These are phyloP conservation scores for Lanius collurio DNA, from an alignment of 2,113 vertebrate genomes.

Conservation along the genomic window DNA sequence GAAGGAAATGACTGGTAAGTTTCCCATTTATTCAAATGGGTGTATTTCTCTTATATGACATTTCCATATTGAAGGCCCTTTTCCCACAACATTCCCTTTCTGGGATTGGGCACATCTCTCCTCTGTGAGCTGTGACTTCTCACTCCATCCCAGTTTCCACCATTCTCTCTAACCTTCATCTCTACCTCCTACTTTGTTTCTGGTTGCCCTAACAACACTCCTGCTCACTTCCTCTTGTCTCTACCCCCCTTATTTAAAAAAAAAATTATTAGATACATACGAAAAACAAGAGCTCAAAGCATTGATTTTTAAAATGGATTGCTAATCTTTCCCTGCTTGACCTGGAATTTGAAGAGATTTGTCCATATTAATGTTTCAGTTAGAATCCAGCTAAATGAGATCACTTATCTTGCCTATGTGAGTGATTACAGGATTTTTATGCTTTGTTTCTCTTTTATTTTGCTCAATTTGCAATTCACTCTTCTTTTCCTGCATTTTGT, in stretches of 20 bases:
- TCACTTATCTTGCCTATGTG: not conserved
- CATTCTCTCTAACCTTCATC: not conserved
- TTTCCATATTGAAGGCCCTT: not conserved
- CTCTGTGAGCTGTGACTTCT: not conserved
- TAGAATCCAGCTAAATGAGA: not conserved
- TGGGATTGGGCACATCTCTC: not conserved
- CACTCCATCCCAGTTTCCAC: not conserved
- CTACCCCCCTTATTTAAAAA: not conserved
- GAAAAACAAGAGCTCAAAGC: not conserved
- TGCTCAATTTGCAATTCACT: not conserved
- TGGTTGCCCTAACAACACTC: not conserved
- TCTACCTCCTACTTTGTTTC: not conserved
- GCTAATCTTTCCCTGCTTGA: not conserved
- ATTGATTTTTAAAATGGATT: not conserved
- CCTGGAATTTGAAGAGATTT: not conserved
- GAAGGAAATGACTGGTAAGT: not conserved
- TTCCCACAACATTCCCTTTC: not conserved
- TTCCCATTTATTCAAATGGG: not conserved
- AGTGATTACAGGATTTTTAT: not conserved
- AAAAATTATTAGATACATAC: not conserved
- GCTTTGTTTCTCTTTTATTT: not conserved
- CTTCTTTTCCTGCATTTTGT: not conserved
- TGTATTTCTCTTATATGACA: not conserved
- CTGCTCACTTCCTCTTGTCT: not conserved
- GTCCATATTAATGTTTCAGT: not conserved